Percentiles rank a stretch among this genome's conserved stretches.
These are phyloP conservation scores for Dendrocopos noguchii DNA, from an alignment of 2,113 vertebrate species.

Conservation along the genomic window DNA sequence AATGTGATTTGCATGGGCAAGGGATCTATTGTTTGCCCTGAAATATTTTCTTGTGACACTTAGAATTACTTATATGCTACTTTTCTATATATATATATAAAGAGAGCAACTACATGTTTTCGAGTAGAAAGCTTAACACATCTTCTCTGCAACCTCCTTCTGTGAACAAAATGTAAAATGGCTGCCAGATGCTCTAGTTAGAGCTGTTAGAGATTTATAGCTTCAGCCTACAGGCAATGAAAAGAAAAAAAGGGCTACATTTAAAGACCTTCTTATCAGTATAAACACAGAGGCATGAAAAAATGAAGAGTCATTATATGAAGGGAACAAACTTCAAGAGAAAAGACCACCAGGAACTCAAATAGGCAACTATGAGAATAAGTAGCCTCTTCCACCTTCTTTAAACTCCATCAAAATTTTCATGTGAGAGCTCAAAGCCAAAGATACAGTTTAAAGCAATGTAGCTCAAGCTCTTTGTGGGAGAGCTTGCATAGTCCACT, in stretches of 20 bases:
- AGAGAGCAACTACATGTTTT: background rate
- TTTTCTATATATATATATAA: background rate
- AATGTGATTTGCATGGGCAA: slow-evolving; percentile 22
- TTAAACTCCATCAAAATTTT: background rate
- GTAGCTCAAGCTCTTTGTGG: background rate
- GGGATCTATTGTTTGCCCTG: background rate
- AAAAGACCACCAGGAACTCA: background rate
- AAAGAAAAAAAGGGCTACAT: background rate
- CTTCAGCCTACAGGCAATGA: background rate
- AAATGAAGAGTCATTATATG: background rate
- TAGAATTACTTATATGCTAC: background rate
- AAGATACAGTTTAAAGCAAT: background rate
- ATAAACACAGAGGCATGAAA: slow-evolving; percentile 10
- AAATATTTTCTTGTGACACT: background rate
- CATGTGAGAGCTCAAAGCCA: background rate
- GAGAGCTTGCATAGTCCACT: background rate
- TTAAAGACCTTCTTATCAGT: slow-evolving; percentile 17
- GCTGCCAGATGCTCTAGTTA: background rate
- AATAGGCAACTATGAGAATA: background rate
- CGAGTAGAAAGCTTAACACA: background rate
- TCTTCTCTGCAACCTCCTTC: background rate
- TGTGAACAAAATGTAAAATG: slow-evolving; percentile 17
- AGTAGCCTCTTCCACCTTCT: background rate
- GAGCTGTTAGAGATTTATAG: slow-evolving; percentile 10
- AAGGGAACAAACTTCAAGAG: background rate